Percentiles rank a stretch among this genome's conserved stretches.
These are phyloP conservation scores for Xenopus borealis DNA, from an alignment of 2,113 vertebrate species.

Conservation along the genomic window DNA sequence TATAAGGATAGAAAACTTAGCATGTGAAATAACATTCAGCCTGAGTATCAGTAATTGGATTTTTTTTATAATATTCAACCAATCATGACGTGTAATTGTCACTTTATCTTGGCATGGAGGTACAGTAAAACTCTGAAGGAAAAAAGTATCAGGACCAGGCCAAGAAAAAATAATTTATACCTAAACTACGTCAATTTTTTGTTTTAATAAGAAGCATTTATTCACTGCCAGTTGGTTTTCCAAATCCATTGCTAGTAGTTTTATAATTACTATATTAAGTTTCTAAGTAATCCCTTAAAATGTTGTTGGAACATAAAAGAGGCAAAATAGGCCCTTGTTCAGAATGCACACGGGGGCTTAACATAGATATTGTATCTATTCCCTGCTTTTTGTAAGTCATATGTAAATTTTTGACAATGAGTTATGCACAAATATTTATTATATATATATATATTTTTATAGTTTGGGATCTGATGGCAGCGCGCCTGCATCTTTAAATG, in stretches of 20 bases:
- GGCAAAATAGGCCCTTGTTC: conserved; percentile 21
- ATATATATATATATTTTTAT: too few relatives aligned
- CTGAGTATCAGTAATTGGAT: background rate
- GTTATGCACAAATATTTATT: too few relatives aligned
- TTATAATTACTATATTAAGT: conserved; percentile 40
- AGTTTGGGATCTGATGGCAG: too few relatives aligned
- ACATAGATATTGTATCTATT: conserved; percentile 1
- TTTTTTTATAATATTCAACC: background rate
- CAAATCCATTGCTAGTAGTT: conserved; percentile 33
- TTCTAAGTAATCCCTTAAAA: conserved; percentile 36
- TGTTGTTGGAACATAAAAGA: conserved; percentile 18
- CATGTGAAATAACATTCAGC: background rate
- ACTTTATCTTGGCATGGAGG: conserved; percentile 13
- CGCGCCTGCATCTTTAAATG: too few relatives aligned
- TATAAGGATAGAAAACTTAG: too few relatives aligned
- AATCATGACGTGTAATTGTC: conserved; percentile 30
- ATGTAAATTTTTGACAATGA: background rate
- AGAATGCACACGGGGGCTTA: conserved; percentile 4
- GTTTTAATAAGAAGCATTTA: conserved; percentile 29
- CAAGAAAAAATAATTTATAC: conserved; percentile 41
- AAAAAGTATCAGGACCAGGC: conserved; percentile 19
- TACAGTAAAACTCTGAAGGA: conserved; percentile 16
- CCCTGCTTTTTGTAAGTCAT: background rate
- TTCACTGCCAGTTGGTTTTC: conserved; percentile 31
- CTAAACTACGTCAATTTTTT: conserved; percentile 29